These are phyloP conservation scores for Ectropis grisescens DNA, from an alignment of 1,140 invertebrate species.

Conservation along the genomic window DNA sequence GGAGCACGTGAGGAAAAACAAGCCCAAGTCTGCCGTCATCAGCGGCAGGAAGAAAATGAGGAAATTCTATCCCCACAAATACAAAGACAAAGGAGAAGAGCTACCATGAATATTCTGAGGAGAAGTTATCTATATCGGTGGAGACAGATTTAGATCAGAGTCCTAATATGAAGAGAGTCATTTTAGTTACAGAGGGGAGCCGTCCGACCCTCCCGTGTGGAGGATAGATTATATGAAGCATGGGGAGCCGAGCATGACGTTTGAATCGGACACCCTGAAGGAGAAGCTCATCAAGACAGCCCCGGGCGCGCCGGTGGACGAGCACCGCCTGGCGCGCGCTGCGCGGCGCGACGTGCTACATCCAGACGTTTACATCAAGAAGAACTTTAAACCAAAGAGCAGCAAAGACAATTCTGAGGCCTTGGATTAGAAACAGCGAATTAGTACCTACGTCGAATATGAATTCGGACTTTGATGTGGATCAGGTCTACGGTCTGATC, in stretches of 20 bases:
- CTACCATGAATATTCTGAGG: constrained; percentile 27
- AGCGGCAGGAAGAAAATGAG: constrained; percentile 34
- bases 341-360: constrained; percentile 32
- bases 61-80: constrained; percentile 52
- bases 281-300: constrained; percentile 29
- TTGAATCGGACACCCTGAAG: constrained; percentile 18
- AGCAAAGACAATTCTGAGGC: constrained; percentile 21
- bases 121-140: constrained; percentile 43
- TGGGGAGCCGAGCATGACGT: constrained; percentile 34
- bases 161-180: constrained; percentile 11
- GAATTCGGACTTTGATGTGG: too few relatives aligned
- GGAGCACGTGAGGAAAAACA: constrained; percentile 19
- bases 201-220: constrained; percentile 33
- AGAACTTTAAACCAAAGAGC: constrained; percentile 37
- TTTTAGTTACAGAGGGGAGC: constrained; percentile 27
- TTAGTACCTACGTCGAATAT: too few relatives aligned
- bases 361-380: constrained; percentile 46
- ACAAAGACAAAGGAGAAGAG: constrained; percentile 29
- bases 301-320: constrained; percentile 21
- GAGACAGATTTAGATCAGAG: constrained; percentile 24
- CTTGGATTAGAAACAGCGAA: too few relatives aligned
- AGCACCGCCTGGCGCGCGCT: constrained; percentile 10
- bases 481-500: too few relatives aligned
- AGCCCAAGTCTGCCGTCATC: constrained; percentile 22
- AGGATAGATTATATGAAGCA: constrained; percentile 53